Evolutionary conservation across 2,797 vertebrate species (phyloP), one percentile per base, ranked within the genome.

Genomic region (Cirrhinus mrigala): DNA sequence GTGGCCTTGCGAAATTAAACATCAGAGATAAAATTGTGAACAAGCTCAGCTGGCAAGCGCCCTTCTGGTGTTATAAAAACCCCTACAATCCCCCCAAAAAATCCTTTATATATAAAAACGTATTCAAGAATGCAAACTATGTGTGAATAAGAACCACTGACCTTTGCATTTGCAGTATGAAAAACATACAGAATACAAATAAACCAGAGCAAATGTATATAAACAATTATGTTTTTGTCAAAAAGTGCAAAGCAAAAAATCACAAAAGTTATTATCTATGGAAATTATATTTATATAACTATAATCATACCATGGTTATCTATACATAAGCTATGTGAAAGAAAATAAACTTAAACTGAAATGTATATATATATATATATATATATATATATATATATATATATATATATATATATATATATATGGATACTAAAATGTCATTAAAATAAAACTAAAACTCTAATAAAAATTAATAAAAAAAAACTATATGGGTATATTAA

Each of bases 1-100:
- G 16, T 68, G 56, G 79, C 74, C 68, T 81, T 37, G 84, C 6
- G 79, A 71, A 71, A 80, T 44, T 73, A 48, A 73, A 56, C 27
- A 71, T 56, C 40, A 29, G 40, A 52, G 24, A 6, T 44, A n/a
- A 54, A 75, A 54, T 73, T 79, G 58, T 37, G 50, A 70, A 54
- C 33, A 66, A 50, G 44, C n/a, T 69, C 40, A 58, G 69, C 27
- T 64, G 69, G 56, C 56, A 74, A 66, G 52, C 24, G 1, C 73
- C 27, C 24, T 66, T 46, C 16, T 58, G 46, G n/a, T 79, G 44
- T 54, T 68, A 24, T 77, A 56, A 69, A 44, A 44, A 15, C 7
- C 11, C 16, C 37, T 16, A 22, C 24, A 3, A 48, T 58, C 12
- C n/a, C 1, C 12, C n/a, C 1, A 33, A 73, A 82, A 27, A 48